Base-by-base conservation (phyloP, 2,113 vertebrate species). In the Glaucidium brasilianum region DNA sequence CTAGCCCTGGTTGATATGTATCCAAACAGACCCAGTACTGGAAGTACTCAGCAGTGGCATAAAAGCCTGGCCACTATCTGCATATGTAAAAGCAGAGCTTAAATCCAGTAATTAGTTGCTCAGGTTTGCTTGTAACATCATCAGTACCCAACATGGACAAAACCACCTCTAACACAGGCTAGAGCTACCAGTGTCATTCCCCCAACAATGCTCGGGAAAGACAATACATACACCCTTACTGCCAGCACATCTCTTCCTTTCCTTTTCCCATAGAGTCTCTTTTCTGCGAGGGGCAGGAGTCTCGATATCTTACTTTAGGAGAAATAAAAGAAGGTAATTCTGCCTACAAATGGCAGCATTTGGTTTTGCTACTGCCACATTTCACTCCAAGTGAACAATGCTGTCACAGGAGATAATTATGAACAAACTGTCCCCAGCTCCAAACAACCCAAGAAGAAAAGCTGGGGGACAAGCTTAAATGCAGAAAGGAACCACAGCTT, bases 391-490 rank as follows among this genome's bases (percentile, higher is more conserved):
- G 35, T 2, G 22, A 27, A 47, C 15, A 56, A 56, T 5, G 12
- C 0, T 14, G 14, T 20, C 82, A 63, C 41, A 66, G 8, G 22
- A 59, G 39, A 41, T 1, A 55, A 22, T 16, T 16, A 68, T 1
- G 2, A 67, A 66, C 32, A 34, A 77, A 34, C 20, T 29, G 14
- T 39, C 7, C 41, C 37, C 21, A n/a, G 39, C 43, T 41, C 43
- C 5, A 2, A 68, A 23, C 17, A 53, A 6, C 29, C 8, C 25
- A 55, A 26, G 6, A 64, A 41, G 8, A 64, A 39, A 80, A 49
- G 23, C 3, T 39, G 21, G 12, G 20, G 55, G 20, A 74, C 27
- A 80, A 69, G 21, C 29, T 79, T 14, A 26, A 78, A n/a, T 3
- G 2, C 29, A 39, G 52, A 23, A 13, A 5, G 52, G 32, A 90